Conservation (phyloP, 2,113 vertebrate genomes). For the Nanorana parkeri region DNA sequence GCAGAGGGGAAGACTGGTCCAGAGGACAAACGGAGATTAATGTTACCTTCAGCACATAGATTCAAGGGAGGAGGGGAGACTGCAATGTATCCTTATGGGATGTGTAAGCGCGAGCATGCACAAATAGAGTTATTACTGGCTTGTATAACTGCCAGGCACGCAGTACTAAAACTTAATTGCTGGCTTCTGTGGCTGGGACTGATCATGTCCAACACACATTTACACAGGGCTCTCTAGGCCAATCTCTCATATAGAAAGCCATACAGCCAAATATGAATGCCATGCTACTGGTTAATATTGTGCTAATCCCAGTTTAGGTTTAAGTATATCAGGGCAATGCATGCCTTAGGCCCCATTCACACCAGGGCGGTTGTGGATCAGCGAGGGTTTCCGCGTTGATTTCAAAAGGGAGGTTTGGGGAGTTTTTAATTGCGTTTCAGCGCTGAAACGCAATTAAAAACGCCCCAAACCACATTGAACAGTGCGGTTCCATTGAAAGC, state of each 20-base stretch:
- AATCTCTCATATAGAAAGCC: not conserved
- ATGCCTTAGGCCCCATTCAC: not conserved
- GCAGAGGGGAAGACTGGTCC: conserved; percentile 66
- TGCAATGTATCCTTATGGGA: conserved; percentile 20
- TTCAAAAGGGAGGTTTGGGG: no score
- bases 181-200: not conserved
- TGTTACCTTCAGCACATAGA: conserved; percentile 67
- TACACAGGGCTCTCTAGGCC: not conserved
- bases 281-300: not conserved
- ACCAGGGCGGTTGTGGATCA: no score
- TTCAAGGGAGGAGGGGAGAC: conserved; percentile 48
- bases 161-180: not conserved
- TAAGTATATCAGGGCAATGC: no score
- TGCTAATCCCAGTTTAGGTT: not conserved
- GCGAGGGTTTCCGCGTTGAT: no score
- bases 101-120: not conserved
- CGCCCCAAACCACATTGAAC: no score
- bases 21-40: conserved; percentile 72
- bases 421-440: no score
- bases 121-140: not conserved
- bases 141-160: not conserved
- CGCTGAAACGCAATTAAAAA: no score
- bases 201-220: not conserved
- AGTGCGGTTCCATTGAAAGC: no score
- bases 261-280: not conserved